Conservation (phyloP, 2,113 vertebrate genomes). For the Prolemur simus region DNA sequence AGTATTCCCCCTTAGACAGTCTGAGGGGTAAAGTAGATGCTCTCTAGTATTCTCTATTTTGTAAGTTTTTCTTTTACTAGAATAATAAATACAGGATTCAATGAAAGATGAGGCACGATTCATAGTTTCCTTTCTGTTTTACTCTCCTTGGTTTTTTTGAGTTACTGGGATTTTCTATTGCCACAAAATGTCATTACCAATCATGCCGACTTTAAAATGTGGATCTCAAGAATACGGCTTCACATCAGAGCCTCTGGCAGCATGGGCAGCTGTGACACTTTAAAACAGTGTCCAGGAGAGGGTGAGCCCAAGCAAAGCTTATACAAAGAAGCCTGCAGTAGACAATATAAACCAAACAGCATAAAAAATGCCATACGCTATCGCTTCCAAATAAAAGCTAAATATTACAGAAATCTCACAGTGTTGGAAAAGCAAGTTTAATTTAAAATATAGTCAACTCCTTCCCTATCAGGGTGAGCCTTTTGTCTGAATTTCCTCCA, state of each 20-base stretch:
- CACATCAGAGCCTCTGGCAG: constrained; percentile 46
- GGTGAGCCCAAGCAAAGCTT: constrained; percentile 59
- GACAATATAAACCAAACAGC: constrained; percentile 83
- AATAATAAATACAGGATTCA: constrained; percentile 54
- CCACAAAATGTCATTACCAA: neutral
- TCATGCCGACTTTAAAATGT: neutral
- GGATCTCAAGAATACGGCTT: constrained; percentile 36
- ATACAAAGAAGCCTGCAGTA: constrained; percentile 76
- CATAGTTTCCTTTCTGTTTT: constrained; percentile 42
- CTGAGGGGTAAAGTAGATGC: constrained; percentile 53
- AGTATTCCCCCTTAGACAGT: neutral
- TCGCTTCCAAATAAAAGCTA: constrained; percentile 87
- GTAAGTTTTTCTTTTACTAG: constrained; percentile 55
- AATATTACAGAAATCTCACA: constrained; percentile 84
- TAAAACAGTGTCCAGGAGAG: constrained; percentile 81
- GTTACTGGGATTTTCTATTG: constrained; percentile 11
- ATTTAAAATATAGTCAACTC: constrained; percentile 74
- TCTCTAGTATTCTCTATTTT: constrained; percentile 51
- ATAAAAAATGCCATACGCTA: constrained; percentile 84
- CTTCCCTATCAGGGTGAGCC: constrained; percentile 74
- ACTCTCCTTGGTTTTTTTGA: neutral
- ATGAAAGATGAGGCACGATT: constrained; percentile 48
- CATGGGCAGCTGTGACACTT: constrained; percentile 76
- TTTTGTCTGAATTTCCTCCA: constrained; percentile 68
- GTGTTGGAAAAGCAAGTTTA: constrained; percentile 83